Percentiles rank a stretch among this genome's conserved stretches.
phyloP scores from a whole-genome alignment of 2,888 invertebrate species.

The Mesochorus sp. region DNA sequence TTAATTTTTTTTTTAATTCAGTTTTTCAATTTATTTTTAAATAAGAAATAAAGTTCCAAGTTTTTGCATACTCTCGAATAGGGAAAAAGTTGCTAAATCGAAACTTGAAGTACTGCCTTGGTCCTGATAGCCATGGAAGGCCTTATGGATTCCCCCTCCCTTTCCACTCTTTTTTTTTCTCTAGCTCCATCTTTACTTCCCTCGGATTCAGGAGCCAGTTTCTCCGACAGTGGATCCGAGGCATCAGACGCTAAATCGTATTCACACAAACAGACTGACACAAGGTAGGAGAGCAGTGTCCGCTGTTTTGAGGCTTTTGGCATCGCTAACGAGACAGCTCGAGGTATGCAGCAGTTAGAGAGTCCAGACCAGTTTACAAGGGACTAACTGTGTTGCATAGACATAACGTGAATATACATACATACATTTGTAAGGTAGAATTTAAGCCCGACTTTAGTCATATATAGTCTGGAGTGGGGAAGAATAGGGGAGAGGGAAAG shows the following conservation, averaged over 20 bases:
- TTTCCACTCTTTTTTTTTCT: slow-evolving; percentile 18
- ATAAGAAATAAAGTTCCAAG: too few relatives aligned
- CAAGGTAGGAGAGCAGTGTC: too few relatives aligned
- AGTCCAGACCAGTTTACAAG: slow-evolving; percentile 57
- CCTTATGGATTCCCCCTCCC: background rate
- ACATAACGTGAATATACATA: background rate
- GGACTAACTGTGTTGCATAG: slow-evolving; percentile 35
- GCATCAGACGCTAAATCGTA: slow-evolving; percentile 54
- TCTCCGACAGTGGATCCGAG: slow-evolving; percentile 30
- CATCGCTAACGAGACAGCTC: slow-evolving; percentile 80
- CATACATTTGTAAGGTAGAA: background rate
- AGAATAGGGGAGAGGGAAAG: too few relatives aligned
- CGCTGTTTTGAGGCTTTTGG: slow-evolving; percentile 39
- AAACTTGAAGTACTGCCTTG: background rate
- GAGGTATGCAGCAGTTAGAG: slow-evolving; percentile 70
- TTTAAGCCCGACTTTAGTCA: slow-evolving; percentile 69
- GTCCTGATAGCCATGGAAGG: background rate
- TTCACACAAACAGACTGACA: too few relatives aligned
- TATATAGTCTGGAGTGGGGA: too few relatives aligned
- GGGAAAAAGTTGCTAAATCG: background rate
- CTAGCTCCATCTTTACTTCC: slow-evolving; percentile 51
- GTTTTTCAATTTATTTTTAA: too few relatives aligned
- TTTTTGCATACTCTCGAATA: too few relatives aligned
- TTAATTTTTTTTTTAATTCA: too few relatives aligned
- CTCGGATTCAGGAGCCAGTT: slow-evolving; percentile 33